Evolutionary conservation across 1,140 invertebrate genomes (phyloP), one percentile per base, ranked within the genome.

Genomic region (Acarapis woodi): DNA sequence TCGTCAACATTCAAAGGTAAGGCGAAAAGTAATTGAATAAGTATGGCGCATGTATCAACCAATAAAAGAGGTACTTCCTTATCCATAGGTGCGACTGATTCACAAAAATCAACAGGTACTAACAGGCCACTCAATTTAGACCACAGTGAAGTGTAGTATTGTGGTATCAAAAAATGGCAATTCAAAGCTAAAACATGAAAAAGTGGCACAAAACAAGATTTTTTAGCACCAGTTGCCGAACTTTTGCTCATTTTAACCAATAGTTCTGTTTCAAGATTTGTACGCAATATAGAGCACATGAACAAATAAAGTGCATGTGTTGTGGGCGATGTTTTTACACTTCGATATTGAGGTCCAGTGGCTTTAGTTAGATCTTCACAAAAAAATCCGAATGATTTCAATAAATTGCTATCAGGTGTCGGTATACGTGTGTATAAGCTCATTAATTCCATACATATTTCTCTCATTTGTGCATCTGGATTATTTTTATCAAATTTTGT

Each of bases 321-420:
- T 45, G 32, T 51, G 44, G 20, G 51, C 44, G 32, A 38, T 38
- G 37, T 42, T 3, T 47, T 45, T 28, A 53, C 49, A 5, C 48
- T 52, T 25, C 56, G 54, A 44, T 54, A 63, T 47, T 65, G 66
- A 18, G 66, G 52, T 44, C 67, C 65, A 12, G 76, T 79, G 31
- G 67, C 66, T 49, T 67, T 70, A 4, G 76, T 78, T 65, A 93
- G 75, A 50, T 83, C 77, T 53, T 87, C 78, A 76, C 88, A 82
- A n/a, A 75, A 70, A 51, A 71, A 73, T 3, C 50, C 50, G 53
- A 60, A 56, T 0, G 53, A 50, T 38, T 49, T 48, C 12, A 48
- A 32, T 5, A 48, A 28, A 30, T 36, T 38, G n/a, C 30, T 25
- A 15, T 42, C 35, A 38, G 23, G 15, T n/a, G n/a, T n/a, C 10